These are phyloP conservation scores for Alcedo quadribrachys DNA, from an alignment of 2,797 vertebrate genomes.

Conservation along the genomic window DNA sequence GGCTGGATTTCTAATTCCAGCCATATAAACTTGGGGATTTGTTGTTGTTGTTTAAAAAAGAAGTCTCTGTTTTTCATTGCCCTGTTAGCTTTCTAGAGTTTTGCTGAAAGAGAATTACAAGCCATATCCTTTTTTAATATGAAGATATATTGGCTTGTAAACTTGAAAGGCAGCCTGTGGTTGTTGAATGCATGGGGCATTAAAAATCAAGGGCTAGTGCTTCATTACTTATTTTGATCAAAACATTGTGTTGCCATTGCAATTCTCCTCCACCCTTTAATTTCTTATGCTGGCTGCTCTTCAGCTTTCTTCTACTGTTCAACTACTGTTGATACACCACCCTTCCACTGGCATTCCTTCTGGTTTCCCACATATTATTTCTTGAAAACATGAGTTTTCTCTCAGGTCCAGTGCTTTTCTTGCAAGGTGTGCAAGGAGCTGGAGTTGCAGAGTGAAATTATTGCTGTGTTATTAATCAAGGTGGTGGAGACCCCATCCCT, in stretches of 20 bases:
- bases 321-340: not conserved
- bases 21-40: not conserved
- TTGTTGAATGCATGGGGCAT: not conserved
- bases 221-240: conserved; percentile 34
- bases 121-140: conserved; percentile 11
- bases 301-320: not conserved
- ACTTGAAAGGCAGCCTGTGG: not conserved
- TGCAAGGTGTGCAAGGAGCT: not conserved
- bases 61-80: not conserved
- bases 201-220: not conserved
- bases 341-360: not conserved
- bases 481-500: too few relatives aligned
- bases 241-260: conserved; percentile 57
- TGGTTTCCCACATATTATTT: not conserved
- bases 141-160: not conserved
- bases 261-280: conserved; percentile 40
- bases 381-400: not conserved
- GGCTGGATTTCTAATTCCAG: not conserved
- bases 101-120: conserved; percentile 19
- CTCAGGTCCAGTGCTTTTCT: not conserved
- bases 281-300: conserved; percentile 40
- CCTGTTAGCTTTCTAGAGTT: not conserved
- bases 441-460: not conserved
- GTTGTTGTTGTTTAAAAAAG: not conserved
- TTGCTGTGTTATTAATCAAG: not conserved